Conservation (phyloP, 1,140 invertebrate genomes). For the Eulimnadia texana region DNA sequence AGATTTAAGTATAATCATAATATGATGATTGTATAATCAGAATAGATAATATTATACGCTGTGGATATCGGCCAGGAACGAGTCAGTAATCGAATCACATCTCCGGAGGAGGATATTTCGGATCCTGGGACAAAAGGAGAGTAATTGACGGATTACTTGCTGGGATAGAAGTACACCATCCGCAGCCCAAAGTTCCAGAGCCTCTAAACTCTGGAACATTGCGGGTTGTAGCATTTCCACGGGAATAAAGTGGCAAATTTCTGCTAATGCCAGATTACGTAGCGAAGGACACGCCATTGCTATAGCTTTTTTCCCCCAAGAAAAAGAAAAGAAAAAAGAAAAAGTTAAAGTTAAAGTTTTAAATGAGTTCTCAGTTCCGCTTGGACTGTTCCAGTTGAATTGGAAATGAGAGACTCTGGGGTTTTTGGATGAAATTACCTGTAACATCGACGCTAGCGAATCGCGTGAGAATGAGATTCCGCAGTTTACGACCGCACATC, state of each 20-base stretch:
- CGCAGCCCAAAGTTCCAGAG: constrained; percentile 28
- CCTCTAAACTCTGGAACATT: constrained; percentile 18
- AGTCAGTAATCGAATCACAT: constrained; percentile 23
- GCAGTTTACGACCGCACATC: constrained; percentile 23
- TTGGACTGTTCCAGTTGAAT: neutral
- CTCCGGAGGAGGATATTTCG: constrained; percentile 26
- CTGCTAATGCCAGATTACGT: constrained; percentile 26
- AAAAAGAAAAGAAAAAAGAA: neutral
- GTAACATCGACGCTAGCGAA: constrained; percentile 9
- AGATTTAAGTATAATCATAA: too few species aligned
- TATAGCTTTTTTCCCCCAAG: constrained; percentile 20
- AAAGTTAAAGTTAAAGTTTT: neutral
- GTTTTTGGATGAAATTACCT: neutral
- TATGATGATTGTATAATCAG: too few species aligned
- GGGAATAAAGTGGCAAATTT: constrained; percentile 21
- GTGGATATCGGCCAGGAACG: constrained; percentile 23
- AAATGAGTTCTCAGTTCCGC: neutral
- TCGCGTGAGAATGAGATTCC: constrained; percentile 26
- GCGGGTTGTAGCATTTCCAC: constrained; percentile 10
- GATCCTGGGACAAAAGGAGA: constrained; percentile 21
- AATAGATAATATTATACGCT: constrained; percentile 22
- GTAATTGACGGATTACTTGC: constrained; percentile 24
- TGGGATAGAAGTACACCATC: constrained; percentile 20
- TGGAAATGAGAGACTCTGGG: neutral
- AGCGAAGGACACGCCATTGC: constrained; percentile 24